Conservation (phyloP, 1,140 invertebrate species). For the Rhagoletis zephyria region DNA sequence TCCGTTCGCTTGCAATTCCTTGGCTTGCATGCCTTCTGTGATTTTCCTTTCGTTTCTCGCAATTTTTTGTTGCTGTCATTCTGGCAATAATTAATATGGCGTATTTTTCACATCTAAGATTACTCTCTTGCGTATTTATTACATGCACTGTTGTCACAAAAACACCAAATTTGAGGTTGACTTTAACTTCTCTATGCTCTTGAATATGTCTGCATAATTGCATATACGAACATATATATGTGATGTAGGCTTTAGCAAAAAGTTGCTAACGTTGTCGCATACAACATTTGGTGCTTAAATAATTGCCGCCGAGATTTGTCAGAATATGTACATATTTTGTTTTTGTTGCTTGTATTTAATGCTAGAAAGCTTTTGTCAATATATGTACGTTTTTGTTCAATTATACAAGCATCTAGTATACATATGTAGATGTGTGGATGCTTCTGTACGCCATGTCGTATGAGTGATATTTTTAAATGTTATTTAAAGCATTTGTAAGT, state of each 20-base stretch:
- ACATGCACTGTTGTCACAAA: not conserved
- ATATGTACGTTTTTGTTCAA: not conserved
- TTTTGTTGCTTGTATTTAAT: not conserved
- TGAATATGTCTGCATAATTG: too few species aligned
- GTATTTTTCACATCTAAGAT: conserved; percentile 20
- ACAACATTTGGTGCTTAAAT: conserved; percentile 48
- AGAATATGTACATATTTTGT: not conserved
- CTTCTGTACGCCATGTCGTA: not conserved
- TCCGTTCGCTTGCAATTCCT: too few species aligned
- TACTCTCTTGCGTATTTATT: conserved; percentile 15
- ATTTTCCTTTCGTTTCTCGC: not conserved
- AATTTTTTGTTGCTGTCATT: not conserved
- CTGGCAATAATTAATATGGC: conserved; percentile 30
- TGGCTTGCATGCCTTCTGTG: not conserved
- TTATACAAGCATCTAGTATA: not conserved
- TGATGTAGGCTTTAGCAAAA: not conserved
- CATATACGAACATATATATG: not conserved
- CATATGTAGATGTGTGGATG: not conserved
- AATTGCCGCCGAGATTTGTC: conserved; percentile 29
- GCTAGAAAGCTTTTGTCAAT: not conserved
- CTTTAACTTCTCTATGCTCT: too few species aligned
- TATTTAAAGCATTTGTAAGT: not conserved
- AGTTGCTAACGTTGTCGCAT: conserved; percentile 25
- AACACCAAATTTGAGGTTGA: not conserved
- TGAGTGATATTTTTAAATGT: not conserved